Conservation (phyloP, 2,888 invertebrate genomes). For the Drosophila mimetica region DNA sequence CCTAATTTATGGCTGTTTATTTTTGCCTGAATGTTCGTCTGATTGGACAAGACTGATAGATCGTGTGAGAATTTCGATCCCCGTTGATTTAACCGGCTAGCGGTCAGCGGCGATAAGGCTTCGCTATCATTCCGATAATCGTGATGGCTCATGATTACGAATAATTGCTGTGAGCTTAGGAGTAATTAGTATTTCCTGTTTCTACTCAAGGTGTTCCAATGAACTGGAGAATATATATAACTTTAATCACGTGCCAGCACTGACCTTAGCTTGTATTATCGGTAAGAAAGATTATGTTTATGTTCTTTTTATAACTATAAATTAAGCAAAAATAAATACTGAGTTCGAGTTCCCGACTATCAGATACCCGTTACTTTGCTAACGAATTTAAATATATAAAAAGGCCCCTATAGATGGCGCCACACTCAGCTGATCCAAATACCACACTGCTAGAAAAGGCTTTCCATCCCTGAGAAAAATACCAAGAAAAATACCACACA, state of each 20-base stretch:
- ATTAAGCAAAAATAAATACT: too few species aligned
- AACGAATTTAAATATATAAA: too few species aligned
- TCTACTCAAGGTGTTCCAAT: background rate
- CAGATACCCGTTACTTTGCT: too few species aligned
- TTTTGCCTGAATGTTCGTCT: conserved; percentile 24
- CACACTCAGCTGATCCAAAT: background rate
- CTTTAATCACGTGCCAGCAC: background rate
- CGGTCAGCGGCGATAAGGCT: conserved; percentile 17
- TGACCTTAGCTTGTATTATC: too few species aligned
- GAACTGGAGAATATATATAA: background rate
- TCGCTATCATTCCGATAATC: conserved; percentile 24
- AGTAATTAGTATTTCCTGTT: conserved; percentile 18
- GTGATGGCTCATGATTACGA: conserved; percentile 20
- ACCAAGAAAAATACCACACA: background rate
- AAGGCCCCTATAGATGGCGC: too few species aligned
- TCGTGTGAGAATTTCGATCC: conserved; percentile 26
- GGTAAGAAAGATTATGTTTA: too few species aligned
- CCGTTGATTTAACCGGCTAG: conserved; percentile 22
- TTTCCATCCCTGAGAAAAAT: background rate
- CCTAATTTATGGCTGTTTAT: conserved; percentile 40
- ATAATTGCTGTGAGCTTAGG: conserved; percentile 10
- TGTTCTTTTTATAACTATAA: too few species aligned
- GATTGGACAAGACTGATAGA: conserved; percentile 36
- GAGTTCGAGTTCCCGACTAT: too few species aligned
- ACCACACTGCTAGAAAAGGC: background rate